Conservation (phyloP, 1,140 invertebrate species). For the Meteorus sp. region DNA sequence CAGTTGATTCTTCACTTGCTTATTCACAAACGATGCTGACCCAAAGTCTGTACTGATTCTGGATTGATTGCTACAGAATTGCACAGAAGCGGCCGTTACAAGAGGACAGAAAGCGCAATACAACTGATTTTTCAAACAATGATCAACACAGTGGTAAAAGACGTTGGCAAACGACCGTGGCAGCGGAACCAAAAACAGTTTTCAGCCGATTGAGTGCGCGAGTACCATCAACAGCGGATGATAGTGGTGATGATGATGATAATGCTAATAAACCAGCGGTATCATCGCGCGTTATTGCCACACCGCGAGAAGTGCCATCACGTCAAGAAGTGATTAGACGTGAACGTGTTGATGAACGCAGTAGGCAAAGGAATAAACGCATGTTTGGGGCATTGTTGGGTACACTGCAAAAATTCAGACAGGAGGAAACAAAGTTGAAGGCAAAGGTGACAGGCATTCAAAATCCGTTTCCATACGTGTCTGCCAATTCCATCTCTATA, state of each 20-base stretch:
- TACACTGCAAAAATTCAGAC: slow-evolving; percentile 92
- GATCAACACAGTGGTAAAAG: slow-evolving; percentile 54
- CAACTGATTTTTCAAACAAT: slow-evolving; percentile 48
- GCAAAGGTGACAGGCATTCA: too few relatives aligned
- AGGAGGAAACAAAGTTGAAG: slow-evolving; percentile 89
- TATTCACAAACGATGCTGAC: too few relatives aligned
- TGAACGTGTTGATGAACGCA: slow-evolving; percentile 81
- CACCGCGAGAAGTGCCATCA: slow-evolving; percentile 68
- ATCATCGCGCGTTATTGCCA: slow-evolving; percentile 65
- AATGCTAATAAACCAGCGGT: slow-evolving; percentile 56
- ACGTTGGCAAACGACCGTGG: slow-evolving; percentile 44
- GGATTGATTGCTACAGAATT: slow-evolving; percentile 38
- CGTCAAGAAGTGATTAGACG: slow-evolving; percentile 79
- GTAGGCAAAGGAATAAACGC: slow-evolving; percentile 82
- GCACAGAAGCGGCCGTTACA: slow-evolving; percentile 48
- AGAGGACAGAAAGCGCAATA: slow-evolving; percentile 49
- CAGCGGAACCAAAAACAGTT: slow-evolving; percentile 59
- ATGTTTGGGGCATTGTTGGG: slow-evolving; percentile 95
- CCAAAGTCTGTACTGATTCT: too few relatives aligned
- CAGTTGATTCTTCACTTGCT: too few relatives aligned
- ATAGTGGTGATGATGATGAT: slow-evolving; percentile 58
- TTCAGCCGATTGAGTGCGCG: slow-evolving; percentile 59
- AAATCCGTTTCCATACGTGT: too few relatives aligned
- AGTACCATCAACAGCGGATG: slow-evolving; percentile 54
- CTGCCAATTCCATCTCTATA: too few relatives aligned